Evolutionary conservation across 1,140 invertebrate species (phyloP).

Genomic region (Drosophila equinoxialis): DNA sequence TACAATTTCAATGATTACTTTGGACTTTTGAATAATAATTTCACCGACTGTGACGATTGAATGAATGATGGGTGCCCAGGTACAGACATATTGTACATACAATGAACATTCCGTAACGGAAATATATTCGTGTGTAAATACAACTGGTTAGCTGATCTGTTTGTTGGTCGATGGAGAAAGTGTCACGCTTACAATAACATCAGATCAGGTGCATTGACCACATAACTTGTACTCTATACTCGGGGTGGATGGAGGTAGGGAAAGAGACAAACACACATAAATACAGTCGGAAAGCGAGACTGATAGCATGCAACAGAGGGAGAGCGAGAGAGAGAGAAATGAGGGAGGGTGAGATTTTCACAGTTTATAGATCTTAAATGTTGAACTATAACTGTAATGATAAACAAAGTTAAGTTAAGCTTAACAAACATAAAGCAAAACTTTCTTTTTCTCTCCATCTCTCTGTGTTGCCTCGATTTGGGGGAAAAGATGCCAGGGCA

Average conservation of each 20-base stretch:
- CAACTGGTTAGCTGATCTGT: slow-evolving; percentile 14
- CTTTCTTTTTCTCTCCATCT: neutral
- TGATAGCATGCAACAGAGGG: neutral
- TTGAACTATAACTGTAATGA: slow-evolving; percentile 10
- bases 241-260: neutral
- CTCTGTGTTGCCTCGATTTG: neutral
- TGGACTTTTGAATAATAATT: neutral
- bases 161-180: slow-evolving; percentile 10
- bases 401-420: slow-evolving; percentile 7
- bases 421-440: slow-evolving; percentile 8
- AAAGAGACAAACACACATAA: neutral
- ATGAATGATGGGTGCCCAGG: neutral
- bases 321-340: neutral
- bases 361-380: slow-evolving; percentile 3
- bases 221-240: slow-evolving; percentile 11
- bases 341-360: neutral
- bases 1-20: slow-evolving; percentile 5
- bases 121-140: slow-evolving; percentile 10
- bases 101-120: slow-evolving; percentile 3
- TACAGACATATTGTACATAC: neutral
- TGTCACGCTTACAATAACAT: slow-evolving; percentile 23
- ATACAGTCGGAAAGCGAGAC: neutral
- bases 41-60: neutral
- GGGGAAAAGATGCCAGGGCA: neutral
- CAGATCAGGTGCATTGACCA: slow-evolving; percentile 24